These are phyloP conservation scores for Melozone crissalis DNA, from an alignment of 2,113 vertebrate genomes.

Conservation along the genomic window DNA sequence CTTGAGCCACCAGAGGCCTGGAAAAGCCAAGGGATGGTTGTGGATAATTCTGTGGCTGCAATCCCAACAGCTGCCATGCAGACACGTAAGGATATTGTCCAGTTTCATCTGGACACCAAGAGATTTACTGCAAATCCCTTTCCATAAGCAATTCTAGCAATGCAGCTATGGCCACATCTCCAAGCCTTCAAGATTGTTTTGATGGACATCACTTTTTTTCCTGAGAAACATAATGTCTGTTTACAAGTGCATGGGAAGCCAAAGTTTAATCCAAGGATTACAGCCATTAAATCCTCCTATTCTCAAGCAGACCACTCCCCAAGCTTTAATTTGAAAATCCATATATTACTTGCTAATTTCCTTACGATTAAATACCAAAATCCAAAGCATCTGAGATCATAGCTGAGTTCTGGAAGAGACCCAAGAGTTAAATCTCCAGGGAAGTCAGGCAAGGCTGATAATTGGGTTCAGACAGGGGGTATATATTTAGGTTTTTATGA, in stretches of 20 bases:
- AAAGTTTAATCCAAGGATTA: not conserved
- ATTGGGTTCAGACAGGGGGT: constrained; percentile 26
- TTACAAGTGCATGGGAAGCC: not conserved
- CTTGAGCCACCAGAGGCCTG: not conserved
- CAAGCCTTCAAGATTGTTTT: not conserved
- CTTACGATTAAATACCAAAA: not conserved
- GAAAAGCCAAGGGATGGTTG: not conserved
- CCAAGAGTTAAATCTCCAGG: constrained; percentile 4
- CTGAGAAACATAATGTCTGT: not conserved
- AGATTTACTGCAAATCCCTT: not conserved
- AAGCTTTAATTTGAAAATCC: constrained; percentile 15
- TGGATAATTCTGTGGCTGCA: not conserved
- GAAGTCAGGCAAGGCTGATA: constrained; percentile 27
- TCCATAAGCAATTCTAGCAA: not conserved
- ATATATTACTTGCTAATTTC: not conserved
- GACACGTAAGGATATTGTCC: not conserved
- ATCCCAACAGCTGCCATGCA: not conserved
- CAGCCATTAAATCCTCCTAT: not conserved
- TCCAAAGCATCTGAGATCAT: constrained; percentile 19
- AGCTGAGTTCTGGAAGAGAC: not conserved
- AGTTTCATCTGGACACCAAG: not conserved
- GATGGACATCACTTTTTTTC: not conserved
- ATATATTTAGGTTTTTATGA: constrained; percentile 6
- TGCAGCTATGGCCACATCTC: not conserved
- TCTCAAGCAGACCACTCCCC: not conserved